Evolutionary conservation across 2,888 invertebrate species (phyloP), one percentile per base, ranked within the genome.

Genomic region (Tineola bisselliella): DNA sequence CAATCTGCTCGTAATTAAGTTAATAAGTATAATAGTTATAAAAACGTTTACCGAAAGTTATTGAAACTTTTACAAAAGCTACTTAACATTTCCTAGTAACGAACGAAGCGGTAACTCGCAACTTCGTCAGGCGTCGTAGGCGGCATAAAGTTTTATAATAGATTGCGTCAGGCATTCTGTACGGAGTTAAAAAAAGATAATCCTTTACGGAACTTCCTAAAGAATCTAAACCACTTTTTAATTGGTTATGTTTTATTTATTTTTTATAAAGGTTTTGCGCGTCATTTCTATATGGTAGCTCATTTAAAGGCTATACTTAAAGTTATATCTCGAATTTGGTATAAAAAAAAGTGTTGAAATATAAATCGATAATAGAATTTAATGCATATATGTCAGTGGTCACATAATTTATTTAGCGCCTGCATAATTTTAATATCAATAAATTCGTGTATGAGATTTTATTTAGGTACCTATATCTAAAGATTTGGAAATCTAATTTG

Each of bases 131-230:
- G 19, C 13, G 12, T 25, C 17, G 48, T 19, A 54, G 18, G 54
- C 54, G 54, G 25, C 25, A 13, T n/a, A n/a, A 54, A 54, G 54
- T 54, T 54, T 54, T 48, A 17, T 17, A 48, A 48, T 48, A 48
- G 48, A 48, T 48, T 48, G 48, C 48, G 48, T 17, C 48, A 48
- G 48, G 48, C 15, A 48, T 48, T 48, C 48, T 48, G 48, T 48
- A 48, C 15, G 5, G 48, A 17, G 48, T 17, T 17, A 48, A 17
- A 48, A 43, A 48, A 48, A 48, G 48, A 48, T 48, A 5, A 13
- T 6, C 48, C 48, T 48, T 15, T 17, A 48, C 38, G 2, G 2
- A 38, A 38, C 38, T 38, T 38, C 10, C n/a, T 38, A 6, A 12
- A 38, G 38, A n/a, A n/a, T n/a, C n/a, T 10, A 38, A n/a, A 12